These are phyloP conservation scores for Acromyrmex heyeri DNA, from an alignment of 1,140 invertebrate species.

Conservation along the genomic window DNA sequence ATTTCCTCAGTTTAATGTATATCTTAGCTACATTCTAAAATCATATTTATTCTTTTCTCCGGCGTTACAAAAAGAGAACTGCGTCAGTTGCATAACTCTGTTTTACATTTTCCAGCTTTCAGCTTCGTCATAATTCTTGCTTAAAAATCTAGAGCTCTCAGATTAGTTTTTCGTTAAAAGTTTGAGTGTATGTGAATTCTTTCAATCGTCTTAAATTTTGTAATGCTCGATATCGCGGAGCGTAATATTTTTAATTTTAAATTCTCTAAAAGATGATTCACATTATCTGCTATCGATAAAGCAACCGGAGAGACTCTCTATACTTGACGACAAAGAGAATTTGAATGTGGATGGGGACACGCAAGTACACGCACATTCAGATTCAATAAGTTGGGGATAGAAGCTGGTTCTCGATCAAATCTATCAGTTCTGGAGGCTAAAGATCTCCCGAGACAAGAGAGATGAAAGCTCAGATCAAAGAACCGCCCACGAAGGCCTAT, in stretches of 20 bases:
- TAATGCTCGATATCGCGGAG: too few species aligned
- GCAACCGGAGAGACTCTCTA: neutral
- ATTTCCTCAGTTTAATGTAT: slow-evolving; percentile 19
- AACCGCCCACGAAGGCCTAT: slow-evolving; percentile 33
- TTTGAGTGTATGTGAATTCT: slow-evolving; percentile 3
- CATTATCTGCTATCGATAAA: neutral
- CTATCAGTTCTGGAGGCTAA: slow-evolving; percentile 35
- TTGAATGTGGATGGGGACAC: slow-evolving; percentile 18
- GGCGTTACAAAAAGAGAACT: slow-evolving; percentile 2
- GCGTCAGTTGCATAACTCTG: neutral
- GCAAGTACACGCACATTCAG: slow-evolving; percentile 18
- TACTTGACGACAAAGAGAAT: slow-evolving; percentile 33
- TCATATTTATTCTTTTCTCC: neutral
- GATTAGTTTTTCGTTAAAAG: neutral
- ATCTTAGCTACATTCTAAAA: neutral
- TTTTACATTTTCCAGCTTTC: neutral
- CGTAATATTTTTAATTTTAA: slow-evolving; percentile 13
- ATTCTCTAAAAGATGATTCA: slow-evolving; percentile 22
- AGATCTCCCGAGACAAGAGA: slow-evolving; percentile 23
- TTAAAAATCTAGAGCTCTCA: neutral
- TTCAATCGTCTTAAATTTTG: neutral
- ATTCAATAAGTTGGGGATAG: slow-evolving; percentile 55
- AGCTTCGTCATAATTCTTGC: neutral
- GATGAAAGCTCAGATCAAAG: slow-evolving; percentile 58
- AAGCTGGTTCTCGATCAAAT: slow-evolving; percentile 58